phyloP scores from a whole-genome alignment of 2,888 invertebrate genomes.

The Stegana nigrithorax region DNA sequence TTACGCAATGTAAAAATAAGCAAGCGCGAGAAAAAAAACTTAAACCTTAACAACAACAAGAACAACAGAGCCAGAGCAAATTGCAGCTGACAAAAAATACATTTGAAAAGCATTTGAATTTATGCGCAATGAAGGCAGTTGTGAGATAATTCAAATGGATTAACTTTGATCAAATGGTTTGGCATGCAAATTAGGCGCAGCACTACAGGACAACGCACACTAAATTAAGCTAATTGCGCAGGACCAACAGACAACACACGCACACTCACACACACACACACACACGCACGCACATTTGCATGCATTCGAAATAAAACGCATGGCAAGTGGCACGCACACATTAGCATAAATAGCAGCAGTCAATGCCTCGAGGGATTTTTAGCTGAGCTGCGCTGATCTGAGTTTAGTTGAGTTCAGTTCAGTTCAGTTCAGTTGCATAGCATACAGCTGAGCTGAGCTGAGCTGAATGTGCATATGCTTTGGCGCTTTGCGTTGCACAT shows the following conservation, averaged over 20 bases:
- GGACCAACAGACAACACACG: conserved; percentile 32
- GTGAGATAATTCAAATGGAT: conserved; percentile 46
- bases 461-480: too few species aligned
- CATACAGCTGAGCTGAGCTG: too few species aligned
- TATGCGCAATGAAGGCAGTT: conserved; percentile 1
- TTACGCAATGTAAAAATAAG: not conserved
- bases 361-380: not conserved
- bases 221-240: conserved; percentile 59
- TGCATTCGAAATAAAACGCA: too few species aligned
- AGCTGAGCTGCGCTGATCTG: too few species aligned
- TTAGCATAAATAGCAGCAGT: not conserved
- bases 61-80: too few species aligned
- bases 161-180: conserved; percentile 50
- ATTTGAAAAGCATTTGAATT: conserved; percentile 15
- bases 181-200: conserved; percentile 20
- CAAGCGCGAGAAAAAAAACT: not conserved
- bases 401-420: too few species aligned
- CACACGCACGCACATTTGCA: not conserved
- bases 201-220: not conserved
- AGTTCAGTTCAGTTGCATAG: too few species aligned
- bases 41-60: not conserved
- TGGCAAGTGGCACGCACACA: too few species aligned
- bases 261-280: conserved; percentile 27
- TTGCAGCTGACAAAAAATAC: not conserved
- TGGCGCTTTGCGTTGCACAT: too few species aligned